Percentiles rank a stretch among this genome's conserved stretches.
Evolutionary conservation across 2,113 vertebrate genomes (phyloP).

Genomic region (Coregonus clupeaformis): DNA sequence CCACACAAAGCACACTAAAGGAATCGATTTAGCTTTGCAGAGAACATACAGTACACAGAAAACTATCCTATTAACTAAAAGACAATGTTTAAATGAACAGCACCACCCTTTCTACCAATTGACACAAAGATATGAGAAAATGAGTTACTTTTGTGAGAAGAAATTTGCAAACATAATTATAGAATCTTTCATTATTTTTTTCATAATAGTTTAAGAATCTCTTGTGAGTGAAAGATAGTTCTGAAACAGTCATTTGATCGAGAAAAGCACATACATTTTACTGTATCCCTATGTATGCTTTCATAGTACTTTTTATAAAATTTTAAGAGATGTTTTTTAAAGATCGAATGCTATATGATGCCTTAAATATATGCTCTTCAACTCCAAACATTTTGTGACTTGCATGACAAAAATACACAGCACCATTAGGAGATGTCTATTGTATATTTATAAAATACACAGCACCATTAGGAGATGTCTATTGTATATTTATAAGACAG

Average conservation of each 20-base stretch:
- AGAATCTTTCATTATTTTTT: too few species aligned
- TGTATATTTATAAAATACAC: constrained; percentile 19
- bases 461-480: not conserved
- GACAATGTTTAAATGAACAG: not conserved
- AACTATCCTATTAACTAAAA: not conserved
- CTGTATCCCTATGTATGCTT: too few species aligned
- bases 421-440: not conserved
- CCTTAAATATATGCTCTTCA: not conserved
- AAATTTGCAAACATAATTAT: too few species aligned
- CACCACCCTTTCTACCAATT: not conserved
- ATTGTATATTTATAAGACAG: constrained; percentile 15
- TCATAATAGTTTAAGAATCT: too few species aligned
- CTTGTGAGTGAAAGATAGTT: too few species aligned
- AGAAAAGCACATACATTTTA: too few species aligned
- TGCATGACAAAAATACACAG: constrained; percentile 2
- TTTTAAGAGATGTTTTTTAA: too few species aligned
- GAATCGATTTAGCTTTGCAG: not conserved
- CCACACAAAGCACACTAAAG: not conserved
- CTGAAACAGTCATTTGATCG: too few species aligned
- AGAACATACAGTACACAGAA: not conserved
- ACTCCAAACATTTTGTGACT: not conserved
- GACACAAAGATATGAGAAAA: not conserved
- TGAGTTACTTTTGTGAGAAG: not conserved
- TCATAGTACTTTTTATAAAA: too few species aligned
- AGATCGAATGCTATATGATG: not conserved